These are phyloP conservation scores for Enteromius paludinosus DNA, from an alignment of 2,797 vertebrate species.

Conservation along the genomic window DNA sequence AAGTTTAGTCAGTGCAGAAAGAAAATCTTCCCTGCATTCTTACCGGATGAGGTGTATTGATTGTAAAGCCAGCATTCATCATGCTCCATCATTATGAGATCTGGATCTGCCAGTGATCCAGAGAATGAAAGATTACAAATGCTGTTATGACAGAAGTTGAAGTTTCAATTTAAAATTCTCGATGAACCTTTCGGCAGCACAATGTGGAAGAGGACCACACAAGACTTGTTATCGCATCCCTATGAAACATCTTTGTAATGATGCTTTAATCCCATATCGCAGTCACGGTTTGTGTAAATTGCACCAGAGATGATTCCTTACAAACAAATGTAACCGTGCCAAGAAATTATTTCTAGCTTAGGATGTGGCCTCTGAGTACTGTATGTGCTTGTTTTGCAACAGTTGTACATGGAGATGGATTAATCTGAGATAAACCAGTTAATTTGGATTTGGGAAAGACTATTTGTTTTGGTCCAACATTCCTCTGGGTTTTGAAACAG, in stretches of 20 bases:
- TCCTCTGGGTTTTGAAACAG: conserved; percentile 49
- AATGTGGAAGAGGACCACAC: conserved; percentile 45
- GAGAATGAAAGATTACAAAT: conserved; percentile 1
- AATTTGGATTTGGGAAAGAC: conserved; percentile 41
- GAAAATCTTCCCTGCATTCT: conserved; percentile 10
- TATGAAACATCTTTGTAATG: conserved; percentile 11
- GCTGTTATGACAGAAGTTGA: neutral
- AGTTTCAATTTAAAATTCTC: neutral
- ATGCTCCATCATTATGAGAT: conserved; percentile 17
- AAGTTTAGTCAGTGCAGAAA: neutral
- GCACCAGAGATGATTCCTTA: conserved; percentile 14
- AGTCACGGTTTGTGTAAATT: conserved; percentile 1
- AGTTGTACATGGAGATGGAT: conserved; percentile 32
- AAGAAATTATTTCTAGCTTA: conserved; percentile 10
- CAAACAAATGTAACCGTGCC: conserved; percentile 19
- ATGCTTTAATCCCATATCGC: conserved; percentile 18
- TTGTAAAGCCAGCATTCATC: conserved; percentile 22
- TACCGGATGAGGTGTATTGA: neutral
- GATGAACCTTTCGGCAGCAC: neutral
- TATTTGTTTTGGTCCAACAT: conserved; percentile 51
- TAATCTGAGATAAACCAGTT: conserved; percentile 51
- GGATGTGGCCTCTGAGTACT: neutral
- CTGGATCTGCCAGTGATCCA: neutral
- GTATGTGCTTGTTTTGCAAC: conserved; percentile 23
- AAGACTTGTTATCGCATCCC: neutral